Base-by-base conservation (phyloP, 1,140 invertebrate genomes). In the Sycophaga agraensis region DNA sequence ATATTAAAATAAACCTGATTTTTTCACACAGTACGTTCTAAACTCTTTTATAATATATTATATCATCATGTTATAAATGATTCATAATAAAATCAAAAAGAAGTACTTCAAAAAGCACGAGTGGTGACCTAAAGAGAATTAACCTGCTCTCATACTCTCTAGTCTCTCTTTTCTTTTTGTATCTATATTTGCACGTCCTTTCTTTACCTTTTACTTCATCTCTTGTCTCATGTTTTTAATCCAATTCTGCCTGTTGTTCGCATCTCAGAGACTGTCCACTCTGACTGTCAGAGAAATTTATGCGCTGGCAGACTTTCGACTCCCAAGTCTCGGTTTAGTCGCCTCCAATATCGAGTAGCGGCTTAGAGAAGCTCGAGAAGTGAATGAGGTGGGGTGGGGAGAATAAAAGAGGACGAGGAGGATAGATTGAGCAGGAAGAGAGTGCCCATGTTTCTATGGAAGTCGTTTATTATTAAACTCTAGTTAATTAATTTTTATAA, bases 401-500 rank as follows among this genome's bases (percentile, higher is more conserved):
- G 28, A 4, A n/a, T 22, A 46, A 12, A 46, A 46, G 26, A 46
- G 24, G 46, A 49, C 45, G 24, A 26, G n/a, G 11, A 24, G 12
- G 12, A 14, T 11, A 26, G 43, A 24, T 14, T 5, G 22, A 46
- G 17, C 1, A 22, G 43, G 43, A 46, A 46, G 43, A 14, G 40
- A 42, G 17, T 2, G 17, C 17, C 40, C 17, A 11, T 16, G 14
- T 28, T 34, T 8, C n/a, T n/a, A 4, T 17, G 46, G 12, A 34
- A 49, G 24, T 49, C n/a, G 24, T 49, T 49, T 49, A 48, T 48
- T 48, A 48, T n/a, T n/a, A n/a, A n/a, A n/a, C n/a, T n/a, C n/a
- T n/a, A n/a, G n/a, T n/a, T n/a, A n/a, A n/a, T n/a, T n/a, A n/a
- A n/a, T n/a, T n/a, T n/a, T n/a, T n/a, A n/a, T n/a, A n/a, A n/a